These are phyloP conservation scores for Melipona beecheii DNA, from an alignment of 2,888 invertebrate species.

Conservation along the genomic window DNA sequence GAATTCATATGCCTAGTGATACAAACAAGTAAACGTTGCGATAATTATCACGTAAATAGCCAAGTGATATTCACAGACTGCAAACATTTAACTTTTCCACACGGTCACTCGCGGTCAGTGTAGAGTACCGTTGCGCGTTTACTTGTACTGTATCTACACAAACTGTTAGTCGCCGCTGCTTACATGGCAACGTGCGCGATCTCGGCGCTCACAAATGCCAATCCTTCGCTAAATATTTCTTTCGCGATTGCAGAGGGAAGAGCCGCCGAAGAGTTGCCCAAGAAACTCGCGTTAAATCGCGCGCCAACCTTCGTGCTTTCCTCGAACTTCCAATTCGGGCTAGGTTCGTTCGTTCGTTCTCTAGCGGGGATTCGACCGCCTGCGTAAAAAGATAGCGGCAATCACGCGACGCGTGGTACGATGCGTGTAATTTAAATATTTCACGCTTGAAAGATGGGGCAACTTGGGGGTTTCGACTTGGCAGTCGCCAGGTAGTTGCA, in stretches of 20 bases:
- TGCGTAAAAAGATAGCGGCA: constrained; percentile 39
- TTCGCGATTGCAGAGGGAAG: constrained; percentile 52
- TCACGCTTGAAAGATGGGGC: neutral
- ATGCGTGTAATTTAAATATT: neutral
- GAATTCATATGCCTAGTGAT: neutral
- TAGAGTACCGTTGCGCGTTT: constrained; percentile 74
- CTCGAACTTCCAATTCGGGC: constrained; percentile 27
- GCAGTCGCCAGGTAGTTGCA: neutral
- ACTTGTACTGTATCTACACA: constrained; percentile 24
- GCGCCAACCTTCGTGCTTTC: constrained; percentile 32
- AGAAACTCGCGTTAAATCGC: constrained; percentile 52
- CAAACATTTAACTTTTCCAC: constrained; percentile 74
- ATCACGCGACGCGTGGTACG: neutral
- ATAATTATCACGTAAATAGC: constrained; percentile 68
- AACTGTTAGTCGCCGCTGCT: constrained; percentile 5
- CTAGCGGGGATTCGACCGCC: constrained; percentile 34
- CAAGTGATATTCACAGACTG: constrained; percentile 61
- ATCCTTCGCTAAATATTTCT: constrained; percentile 48
- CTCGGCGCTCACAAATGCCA: constrained; percentile 32
- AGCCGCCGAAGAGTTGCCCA: constrained; percentile 42
- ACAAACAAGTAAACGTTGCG: constrained; percentile 10
- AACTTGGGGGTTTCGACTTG: too few relatives aligned
- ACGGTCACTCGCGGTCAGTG: constrained; percentile 77
- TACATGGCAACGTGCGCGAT: constrained; percentile 20
- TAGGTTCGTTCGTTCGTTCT: constrained; percentile 53